Conservation (phyloP, 1,140 invertebrate genomes). For the Drosophila kohkoa region DNA sequence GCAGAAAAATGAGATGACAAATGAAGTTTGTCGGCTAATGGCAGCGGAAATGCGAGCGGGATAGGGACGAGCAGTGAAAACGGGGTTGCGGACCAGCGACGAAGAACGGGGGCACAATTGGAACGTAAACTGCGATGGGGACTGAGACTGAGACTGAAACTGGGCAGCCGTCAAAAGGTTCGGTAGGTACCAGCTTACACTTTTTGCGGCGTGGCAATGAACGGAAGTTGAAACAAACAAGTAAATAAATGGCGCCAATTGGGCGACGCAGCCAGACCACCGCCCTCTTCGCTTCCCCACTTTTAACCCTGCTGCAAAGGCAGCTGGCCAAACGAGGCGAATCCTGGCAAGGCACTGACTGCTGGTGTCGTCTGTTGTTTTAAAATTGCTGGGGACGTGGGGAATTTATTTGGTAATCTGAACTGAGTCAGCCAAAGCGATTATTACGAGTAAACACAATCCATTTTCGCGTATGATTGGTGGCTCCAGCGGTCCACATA, state of each 20-base stretch:
- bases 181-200: constrained; percentile 74
- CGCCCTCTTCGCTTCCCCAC: background rate
- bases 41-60: constrained; percentile 74
- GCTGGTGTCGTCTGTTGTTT: constrained; percentile 65
- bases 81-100: background rate
- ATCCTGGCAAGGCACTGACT: constrained; percentile 9
- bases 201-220: constrained; percentile 82
- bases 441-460: constrained; percentile 82
- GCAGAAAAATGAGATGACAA: constrained; percentile 83
- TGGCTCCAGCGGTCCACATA: constrained; percentile 51
- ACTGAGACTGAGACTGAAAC: background rate
- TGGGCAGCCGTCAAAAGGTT: constrained; percentile 30
- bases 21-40: constrained; percentile 83
- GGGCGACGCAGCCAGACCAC: constrained; percentile 38
- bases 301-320: constrained; percentile 3
- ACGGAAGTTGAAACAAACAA: constrained; percentile 83
- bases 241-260: constrained; percentile 84
- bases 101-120: background rate
- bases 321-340: constrained; percentile 23
- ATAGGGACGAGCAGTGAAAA: constrained; percentile 10
- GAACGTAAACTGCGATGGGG: background rate
- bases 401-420: constrained; percentile 74
- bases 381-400: constrained; percentile 60
- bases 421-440: constrained; percentile 78
- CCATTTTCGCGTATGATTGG: constrained; percentile 81